Conservation (phyloP, 2,113 vertebrate genomes). For the Piprites chloris region DNA sequence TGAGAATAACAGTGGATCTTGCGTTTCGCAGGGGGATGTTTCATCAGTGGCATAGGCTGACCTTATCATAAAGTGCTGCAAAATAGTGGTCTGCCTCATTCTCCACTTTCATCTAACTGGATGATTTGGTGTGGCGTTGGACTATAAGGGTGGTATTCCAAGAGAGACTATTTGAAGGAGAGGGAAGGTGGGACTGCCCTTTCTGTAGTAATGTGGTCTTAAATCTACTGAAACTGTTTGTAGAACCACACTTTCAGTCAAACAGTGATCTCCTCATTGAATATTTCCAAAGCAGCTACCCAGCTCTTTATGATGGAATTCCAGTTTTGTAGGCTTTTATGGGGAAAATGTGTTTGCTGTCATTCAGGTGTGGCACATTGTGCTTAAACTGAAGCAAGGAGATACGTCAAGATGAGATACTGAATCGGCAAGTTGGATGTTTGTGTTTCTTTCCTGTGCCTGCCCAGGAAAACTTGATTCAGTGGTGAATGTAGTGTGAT, state of each 20-base stretch:
- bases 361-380: not conserved
- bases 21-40: not conserved
- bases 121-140: fast-evolving
- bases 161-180: not conserved
- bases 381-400: not conserved
- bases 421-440: not conserved
- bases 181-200: not conserved
- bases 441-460: not conserved
- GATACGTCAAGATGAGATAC: not conserved
- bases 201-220: not conserved
- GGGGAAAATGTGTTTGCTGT: not conserved
- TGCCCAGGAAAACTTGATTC: not conserved
- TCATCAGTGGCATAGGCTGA: not conserved
- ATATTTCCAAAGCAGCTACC: not conserved
- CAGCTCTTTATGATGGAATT: not conserved
- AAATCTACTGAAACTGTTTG: not conserved
- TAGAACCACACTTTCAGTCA: not conserved
- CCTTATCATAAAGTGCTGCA: not conserved
- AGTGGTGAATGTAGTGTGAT: not conserved
- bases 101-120: not conserved
- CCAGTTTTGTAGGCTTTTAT: not conserved
- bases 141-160: not conserved
- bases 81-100: not conserved
- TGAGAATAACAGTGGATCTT: not conserved
- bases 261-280: not conserved